phyloP scores from a whole-genome alignment of 2,113 vertebrate genomes.

The Boleophthalmus pectinirostris region DNA sequence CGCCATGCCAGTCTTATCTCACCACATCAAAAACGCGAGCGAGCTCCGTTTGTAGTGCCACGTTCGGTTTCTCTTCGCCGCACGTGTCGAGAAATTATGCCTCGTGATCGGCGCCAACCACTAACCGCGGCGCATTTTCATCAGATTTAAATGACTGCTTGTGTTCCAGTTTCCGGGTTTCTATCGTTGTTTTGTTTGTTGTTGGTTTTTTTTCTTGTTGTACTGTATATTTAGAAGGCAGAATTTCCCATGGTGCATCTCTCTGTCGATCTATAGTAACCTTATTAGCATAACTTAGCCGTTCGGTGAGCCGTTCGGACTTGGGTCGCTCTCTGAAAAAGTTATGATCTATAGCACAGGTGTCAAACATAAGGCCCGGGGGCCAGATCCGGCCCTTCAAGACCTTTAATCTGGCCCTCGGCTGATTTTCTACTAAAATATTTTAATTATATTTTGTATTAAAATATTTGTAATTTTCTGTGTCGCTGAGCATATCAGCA shows the following conservation, averaged over 20 bases:
- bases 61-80: conserved; percentile 13
- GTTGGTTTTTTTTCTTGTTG: conserved; percentile 35
- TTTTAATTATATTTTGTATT: too few species aligned
- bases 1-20: neutral
- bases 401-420: too few species aligned
- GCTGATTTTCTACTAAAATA: too few species aligned
- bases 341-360: too few species aligned
- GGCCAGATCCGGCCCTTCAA: too few species aligned
- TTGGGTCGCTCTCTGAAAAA: conserved; percentile 42
- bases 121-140: conserved; percentile 50
- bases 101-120: conserved; percentile 26
- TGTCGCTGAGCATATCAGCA: too few species aligned
- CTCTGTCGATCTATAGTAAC: conserved; percentile 35
- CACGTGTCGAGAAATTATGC: conserved; percentile 37
- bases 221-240: conserved; percentile 58
- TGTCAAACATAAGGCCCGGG: too few species aligned
- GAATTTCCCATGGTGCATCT: conserved; percentile 45
- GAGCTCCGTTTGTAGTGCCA: neutral
- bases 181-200: too few species aligned
- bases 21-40: conserved; percentile 1
- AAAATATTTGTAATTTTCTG: too few species aligned
- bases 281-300: conserved; percentile 57
- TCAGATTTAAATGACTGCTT: conserved; percentile 60
- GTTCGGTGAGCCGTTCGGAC: conserved; percentile 15
- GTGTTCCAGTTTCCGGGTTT: conserved; percentile 52